Evolutionary conservation across 2,888 invertebrate species (phyloP), one percentile per base, ranked within the genome.

Genomic region (Hydrotaea diabolus): DNA sequence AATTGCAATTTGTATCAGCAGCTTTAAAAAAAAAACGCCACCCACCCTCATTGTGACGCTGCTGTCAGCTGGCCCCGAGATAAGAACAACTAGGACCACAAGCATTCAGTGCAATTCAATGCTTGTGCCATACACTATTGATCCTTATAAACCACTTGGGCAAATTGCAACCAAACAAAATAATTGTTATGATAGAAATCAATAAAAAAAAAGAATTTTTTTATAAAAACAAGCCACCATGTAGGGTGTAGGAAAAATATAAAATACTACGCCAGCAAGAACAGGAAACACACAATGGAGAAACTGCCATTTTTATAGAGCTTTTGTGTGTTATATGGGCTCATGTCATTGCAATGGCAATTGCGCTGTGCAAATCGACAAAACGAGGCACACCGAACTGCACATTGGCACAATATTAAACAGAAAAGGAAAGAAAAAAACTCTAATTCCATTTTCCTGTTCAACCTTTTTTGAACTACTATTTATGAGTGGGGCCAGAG

Each of bases 151-250:
- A 31, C 62, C 62, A 62, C 62, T 62, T 31, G 15, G 62, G n/a
- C 62, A 62, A 43, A 73, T 36, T 55, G 39, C 66, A 13, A 23
- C 8, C n/a, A 75, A 31, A 71, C 31, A 72, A 8, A 39, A 62
- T 75, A 77, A 83, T 80, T 80, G 77, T 74, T 80, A 64, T 77
- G 75, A 77, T 77, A 71, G 71, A 83, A 83, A 83, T 83, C 83
- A 77, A 83, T 83, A 83, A 80, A 77, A 75, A n/a, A n/a, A n/a
- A n/a, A n/a, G n/a, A n/a, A n/a, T n/a, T n/a, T 55, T 74, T 31
- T 75, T 77, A 77, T 75, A 49, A 78, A 43, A 75, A 79, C 71
- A 77, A 77, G 80, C 43, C 43, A 43, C 21, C 64, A 66, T 66
- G 74, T 49, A 15, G 39, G 3, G 31, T n/a, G n/a, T 31, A 26